These are phyloP conservation scores for Eretmochelys imbricata DNA, from an alignment of 2,113 vertebrate genomes.

Conservation along the genomic window DNA sequence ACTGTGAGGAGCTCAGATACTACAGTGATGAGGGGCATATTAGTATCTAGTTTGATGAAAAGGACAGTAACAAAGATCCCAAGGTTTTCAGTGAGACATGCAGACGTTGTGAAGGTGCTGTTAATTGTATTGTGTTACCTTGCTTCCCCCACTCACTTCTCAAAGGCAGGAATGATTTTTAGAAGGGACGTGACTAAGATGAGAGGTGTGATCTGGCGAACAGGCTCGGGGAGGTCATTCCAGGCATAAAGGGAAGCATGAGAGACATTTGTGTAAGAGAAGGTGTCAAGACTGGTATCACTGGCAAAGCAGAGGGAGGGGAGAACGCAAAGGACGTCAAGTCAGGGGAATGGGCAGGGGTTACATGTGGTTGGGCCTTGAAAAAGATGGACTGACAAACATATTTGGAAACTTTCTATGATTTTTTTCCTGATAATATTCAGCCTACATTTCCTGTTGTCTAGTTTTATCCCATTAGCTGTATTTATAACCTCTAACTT, in stretches of 20 bases:
- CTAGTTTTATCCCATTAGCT: neutral
- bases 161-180: neutral
- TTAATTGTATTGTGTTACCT: neutral
- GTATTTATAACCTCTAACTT: neutral
- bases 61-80: neutral
- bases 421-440: neutral
- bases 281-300: neutral
- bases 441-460: neutral
- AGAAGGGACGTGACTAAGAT: neutral
- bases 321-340: neutral
- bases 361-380: neutral
- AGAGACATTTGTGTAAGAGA: neutral
- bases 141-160: neutral
- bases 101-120: neutral
- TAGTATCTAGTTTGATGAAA: neutral
- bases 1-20: neutral
- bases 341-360: neutral
- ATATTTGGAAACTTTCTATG: neutral
- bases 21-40: neutral
- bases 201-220: neutral
- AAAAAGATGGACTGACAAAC: neutral
- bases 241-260: neutral
- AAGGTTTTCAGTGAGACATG: neutral
- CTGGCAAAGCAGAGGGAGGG: neutral
- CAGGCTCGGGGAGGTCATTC: neutral